A percentile compares a stretch with the other conserved stretches of the same genome.
phyloP scores from a whole-genome alignment of 2,888 invertebrate species.

The Hypolimnas misippus region DNA sequence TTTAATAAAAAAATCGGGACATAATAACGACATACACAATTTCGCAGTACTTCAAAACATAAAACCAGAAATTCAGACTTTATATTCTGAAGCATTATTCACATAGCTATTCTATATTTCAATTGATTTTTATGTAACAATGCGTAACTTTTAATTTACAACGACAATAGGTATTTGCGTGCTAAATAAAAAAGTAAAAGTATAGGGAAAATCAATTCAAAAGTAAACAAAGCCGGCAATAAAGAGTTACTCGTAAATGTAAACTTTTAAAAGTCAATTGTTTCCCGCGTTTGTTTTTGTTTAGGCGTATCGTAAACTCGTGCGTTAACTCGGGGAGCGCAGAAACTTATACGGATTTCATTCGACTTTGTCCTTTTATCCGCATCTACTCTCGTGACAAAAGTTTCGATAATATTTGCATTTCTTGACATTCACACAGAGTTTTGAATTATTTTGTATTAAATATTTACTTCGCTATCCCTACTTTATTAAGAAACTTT shows the following conservation, averaged over 20 bases:
- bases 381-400: constrained; percentile 15
- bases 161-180: background rate
- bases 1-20: too few relatives aligned
- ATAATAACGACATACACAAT: too few relatives aligned
- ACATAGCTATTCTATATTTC: background rate
- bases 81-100: background rate
- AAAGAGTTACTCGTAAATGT: constrained; percentile 29
- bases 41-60: too few relatives aligned
- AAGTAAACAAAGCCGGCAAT: constrained; percentile 28
- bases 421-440: constrained; percentile 15
- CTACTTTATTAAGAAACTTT: background rate
- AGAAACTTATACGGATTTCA: constrained; percentile 35
- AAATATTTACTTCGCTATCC: background rate
- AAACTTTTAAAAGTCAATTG: constrained; percentile 32
- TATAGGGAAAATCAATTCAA: constrained; percentile 23
- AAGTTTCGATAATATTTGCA: constrained; percentile 17
- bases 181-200: background rate
- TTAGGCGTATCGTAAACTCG: constrained; percentile 32
- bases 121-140: background rate
- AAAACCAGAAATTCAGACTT: too few relatives aligned
- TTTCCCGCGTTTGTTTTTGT: constrained; percentile 27
- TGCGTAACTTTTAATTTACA: background rate
- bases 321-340: constrained; percentile 22
- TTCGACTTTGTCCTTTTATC: constrained; percentile 37
- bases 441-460: background rate